These are phyloP conservation scores for Gonioctena quinquepunctata DNA, from an alignment of 1,140 invertebrate genomes.

Conservation along the genomic window DNA sequence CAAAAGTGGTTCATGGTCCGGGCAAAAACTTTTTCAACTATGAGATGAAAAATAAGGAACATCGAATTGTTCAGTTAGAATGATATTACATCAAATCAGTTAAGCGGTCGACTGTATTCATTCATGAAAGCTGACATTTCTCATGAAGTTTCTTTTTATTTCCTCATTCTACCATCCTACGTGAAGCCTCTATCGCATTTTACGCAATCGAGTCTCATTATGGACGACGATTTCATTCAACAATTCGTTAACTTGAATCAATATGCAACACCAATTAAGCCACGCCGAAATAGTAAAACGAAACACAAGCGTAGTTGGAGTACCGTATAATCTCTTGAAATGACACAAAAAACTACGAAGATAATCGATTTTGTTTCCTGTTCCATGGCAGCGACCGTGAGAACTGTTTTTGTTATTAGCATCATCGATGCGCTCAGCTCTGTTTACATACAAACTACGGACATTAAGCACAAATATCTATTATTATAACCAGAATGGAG, in stretches of 20 bases:
- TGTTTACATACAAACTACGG: constrained; percentile 1
- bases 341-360: constrained; percentile 16
- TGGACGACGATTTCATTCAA: neutral
- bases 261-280: neutral
- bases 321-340: constrained; percentile 17
- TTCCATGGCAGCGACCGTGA: constrained; percentile 25
- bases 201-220: neutral
- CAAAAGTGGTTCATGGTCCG: no score
- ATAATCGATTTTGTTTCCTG: constrained; percentile 32
- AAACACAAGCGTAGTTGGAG: neutral
- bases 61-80: no score
- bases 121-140: no score
- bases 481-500: neutral
- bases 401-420: constrained; percentile 15
- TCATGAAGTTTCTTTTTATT: no score
- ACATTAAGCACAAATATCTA: neutral
- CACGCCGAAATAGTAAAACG: neutral
- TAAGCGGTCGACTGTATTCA: no score
- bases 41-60: no score
- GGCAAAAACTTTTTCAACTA: no score
- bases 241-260: no score
- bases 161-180: neutral
- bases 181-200: neutral
- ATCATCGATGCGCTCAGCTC: neutral
- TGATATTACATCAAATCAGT: no score